Percentiles rank a stretch among this genome's conserved stretches.
Evolutionary conservation across 1,140 invertebrate genomes (phyloP).

Genomic region (Tigriopus japonicus): DNA sequence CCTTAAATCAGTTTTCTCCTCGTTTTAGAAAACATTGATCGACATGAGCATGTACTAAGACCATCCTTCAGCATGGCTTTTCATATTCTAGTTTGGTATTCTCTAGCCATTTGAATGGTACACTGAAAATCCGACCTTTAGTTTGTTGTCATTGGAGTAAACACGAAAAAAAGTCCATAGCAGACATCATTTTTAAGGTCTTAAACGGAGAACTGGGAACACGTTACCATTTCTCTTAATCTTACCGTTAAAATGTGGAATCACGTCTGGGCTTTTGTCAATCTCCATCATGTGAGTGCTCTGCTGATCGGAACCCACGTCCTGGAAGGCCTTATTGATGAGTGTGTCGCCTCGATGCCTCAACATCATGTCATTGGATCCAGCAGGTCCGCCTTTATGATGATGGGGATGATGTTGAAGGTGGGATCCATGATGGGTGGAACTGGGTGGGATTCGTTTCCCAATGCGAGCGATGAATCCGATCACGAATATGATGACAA

Average conservation of each 20-base stretch:
- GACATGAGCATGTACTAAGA: too few species aligned
- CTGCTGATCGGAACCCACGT: not conserved
- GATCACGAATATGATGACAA: slow-evolving; percentile 4
- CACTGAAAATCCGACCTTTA: too few species aligned
- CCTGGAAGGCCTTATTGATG: not conserved
- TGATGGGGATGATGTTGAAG: not conserved
- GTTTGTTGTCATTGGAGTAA: not conserved
- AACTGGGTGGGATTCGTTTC: not conserved
- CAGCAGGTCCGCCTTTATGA: not conserved
- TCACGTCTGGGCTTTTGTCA: slow-evolving; percentile 7
- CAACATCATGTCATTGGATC: not conserved
- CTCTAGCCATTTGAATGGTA: too few species aligned
- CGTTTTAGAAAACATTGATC: too few species aligned
- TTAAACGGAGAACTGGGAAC: not conserved
- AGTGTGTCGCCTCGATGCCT: not conserved
- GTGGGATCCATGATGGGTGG: not conserved
- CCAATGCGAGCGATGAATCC: not conserved
- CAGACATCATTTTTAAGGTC: not conserved
- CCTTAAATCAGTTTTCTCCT: too few species aligned
- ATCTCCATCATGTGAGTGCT: not conserved
- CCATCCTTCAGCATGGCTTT: too few species aligned
- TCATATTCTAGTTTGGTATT: too few species aligned
- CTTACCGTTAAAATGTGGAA: slow-evolving; percentile 11
- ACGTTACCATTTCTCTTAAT: not conserved
- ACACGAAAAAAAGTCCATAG: not conserved